A percentile compares a stretch with the other conserved stretches of the same genome.
phyloP scores from a whole-genome alignment of 1,140 invertebrate species.

The Chironomus striatipennis region DNA sequence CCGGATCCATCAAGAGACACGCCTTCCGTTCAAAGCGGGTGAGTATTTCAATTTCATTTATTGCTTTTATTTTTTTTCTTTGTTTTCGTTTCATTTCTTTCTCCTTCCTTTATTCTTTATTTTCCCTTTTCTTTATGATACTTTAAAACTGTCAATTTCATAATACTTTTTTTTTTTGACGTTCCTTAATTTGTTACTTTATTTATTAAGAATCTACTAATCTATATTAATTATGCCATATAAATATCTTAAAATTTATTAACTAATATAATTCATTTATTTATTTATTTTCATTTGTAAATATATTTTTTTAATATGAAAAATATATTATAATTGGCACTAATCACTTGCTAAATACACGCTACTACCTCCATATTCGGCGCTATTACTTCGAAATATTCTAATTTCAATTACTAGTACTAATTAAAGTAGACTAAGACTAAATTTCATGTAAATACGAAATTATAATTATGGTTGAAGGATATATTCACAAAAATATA shows the following conservation, averaged over 20 bases:
- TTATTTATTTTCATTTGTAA: background rate
- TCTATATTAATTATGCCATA: constrained; percentile 21
- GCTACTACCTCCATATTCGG: background rate
- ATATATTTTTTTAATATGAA: background rate
- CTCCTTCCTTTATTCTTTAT: constrained; percentile 37
- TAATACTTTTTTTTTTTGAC: too few species aligned
- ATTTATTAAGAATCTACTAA: background rate
- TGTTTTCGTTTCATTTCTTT: constrained; percentile 28
- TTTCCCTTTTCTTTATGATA: constrained; percentile 19
- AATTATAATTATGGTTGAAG: too few species aligned
- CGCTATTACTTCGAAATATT: background rate
- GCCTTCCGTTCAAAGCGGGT: constrained; percentile 56
- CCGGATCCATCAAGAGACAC: constrained; percentile 62
- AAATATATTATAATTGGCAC: background rate
- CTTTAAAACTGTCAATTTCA: background rate
- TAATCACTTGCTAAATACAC: constrained; percentile 4
- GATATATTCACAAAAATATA: too few species aligned
- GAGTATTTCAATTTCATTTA: constrained; percentile 31
- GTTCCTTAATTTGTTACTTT: too few species aligned
- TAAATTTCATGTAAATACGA: background rate
- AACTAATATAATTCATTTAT: background rate
- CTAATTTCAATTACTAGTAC: background rate
- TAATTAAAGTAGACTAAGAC: background rate
- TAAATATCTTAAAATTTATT: background rate
- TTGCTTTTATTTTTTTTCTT: background rate